Evolutionary conservation across 1,140 invertebrate genomes (phyloP).

Genomic region (Macrocentrus cingulum): DNA sequence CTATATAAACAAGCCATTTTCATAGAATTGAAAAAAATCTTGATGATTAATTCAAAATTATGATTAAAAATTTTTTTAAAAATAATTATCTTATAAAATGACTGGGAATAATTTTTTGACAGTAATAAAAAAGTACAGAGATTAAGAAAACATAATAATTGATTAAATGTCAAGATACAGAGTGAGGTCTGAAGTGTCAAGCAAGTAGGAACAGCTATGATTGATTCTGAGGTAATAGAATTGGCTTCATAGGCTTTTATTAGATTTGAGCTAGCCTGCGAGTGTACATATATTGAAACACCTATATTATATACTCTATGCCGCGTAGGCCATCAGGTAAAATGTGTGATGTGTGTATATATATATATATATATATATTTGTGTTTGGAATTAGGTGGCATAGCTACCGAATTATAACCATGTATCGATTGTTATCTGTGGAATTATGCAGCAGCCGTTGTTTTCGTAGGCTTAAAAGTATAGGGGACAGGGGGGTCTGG

Average conservation of each 20-base stretch:
- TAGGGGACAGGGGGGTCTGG: conserved; percentile 23
- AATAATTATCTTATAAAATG: too few species aligned
- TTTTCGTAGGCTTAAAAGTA: conserved; percentile 26
- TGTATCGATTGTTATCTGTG: conserved; percentile 29
- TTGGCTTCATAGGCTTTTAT: background rate
- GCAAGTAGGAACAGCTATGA: too few species aligned
- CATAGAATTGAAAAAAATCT: too few species aligned
- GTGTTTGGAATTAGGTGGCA: background rate
- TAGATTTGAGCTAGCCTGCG: too few species aligned
- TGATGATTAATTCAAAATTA: too few species aligned
- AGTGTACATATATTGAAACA: too few species aligned
- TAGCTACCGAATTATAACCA: conserved; percentile 22
- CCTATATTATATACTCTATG: too few species aligned
- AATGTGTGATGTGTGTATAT: background rate
- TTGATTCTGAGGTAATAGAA: background rate
- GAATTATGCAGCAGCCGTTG: conserved; percentile 33
- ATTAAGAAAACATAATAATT: background rate
- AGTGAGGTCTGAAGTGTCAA: conserved; percentile 2
- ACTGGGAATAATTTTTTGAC: too few species aligned
- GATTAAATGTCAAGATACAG: conserved; percentile 4
- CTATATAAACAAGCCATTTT: too few species aligned
- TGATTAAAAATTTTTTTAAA: too few species aligned
- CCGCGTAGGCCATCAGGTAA: too few species aligned
- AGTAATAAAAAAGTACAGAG: too few species aligned
- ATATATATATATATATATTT: background rate